phyloP scores from a whole-genome alignment of 2,797 vertebrate genomes.

The Sebastes dallii region DNA sequence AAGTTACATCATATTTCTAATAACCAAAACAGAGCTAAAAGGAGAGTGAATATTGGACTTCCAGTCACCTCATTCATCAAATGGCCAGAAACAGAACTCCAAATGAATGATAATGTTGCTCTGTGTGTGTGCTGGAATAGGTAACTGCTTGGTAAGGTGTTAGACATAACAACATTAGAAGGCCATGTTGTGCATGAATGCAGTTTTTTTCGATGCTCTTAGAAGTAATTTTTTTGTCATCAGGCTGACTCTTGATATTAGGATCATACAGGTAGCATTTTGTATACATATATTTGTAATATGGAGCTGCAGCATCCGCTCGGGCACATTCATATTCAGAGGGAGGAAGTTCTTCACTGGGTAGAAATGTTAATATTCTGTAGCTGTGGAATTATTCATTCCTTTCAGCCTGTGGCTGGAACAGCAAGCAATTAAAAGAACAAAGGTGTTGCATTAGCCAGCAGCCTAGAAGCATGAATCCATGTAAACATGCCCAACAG shows the following conservation, averaged over 20 bases:
- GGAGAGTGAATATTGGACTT: background rate
- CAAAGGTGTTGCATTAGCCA: constrained; percentile 74
- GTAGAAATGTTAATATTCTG: constrained; percentile 35
- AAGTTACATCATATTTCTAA: no score
- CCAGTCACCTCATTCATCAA: background rate
- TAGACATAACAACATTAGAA: background rate
- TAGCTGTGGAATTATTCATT: constrained; percentile 47
- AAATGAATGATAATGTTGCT: background rate
- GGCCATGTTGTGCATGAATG: background rate
- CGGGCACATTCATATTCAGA: constrained; percentile 19
- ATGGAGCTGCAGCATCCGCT: background rate
- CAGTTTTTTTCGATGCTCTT: background rate
- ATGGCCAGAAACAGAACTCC: background rate
- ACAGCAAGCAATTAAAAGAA: constrained; percentile 76
- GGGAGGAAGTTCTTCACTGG: constrained; percentile 14
- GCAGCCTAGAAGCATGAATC: constrained; percentile 59
- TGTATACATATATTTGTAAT: background rate
- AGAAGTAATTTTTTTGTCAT: background rate
- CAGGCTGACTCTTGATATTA: background rate
- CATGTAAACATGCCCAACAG: constrained; percentile 72
- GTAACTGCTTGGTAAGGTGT: background rate
- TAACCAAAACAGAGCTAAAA: background rate
- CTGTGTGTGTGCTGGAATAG: background rate
- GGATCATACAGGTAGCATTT: background rate
- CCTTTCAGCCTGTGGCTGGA: constrained; percentile 55